Evolutionary conservation across 2,888 invertebrate species (phyloP), one percentile per base, ranked within the genome.

Genomic region (Macropis europaea): DNA sequence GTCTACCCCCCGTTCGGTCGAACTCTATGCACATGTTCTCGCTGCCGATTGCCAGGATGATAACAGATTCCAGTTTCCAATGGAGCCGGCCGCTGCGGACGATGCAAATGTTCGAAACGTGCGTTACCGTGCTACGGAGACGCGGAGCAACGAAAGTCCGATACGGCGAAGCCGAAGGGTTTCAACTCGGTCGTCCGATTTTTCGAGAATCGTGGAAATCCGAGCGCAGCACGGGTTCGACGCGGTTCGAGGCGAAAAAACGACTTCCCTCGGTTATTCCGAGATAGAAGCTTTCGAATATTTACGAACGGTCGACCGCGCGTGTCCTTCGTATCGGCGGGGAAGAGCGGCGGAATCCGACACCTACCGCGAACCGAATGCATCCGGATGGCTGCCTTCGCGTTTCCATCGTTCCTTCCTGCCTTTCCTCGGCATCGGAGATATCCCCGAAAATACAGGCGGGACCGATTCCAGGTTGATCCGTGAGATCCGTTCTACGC

Each of bases 231-330:
- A n/a, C n/a, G 15, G 22, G 36, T 40, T 26, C 6, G 24, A 38
- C 43, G 7, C 11, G 22, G 0, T 2, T 11, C 36, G 36, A 28
- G n/a, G 43, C 24, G 54, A 63, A 34, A 34, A n/a, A 40, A 19
- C 28, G 19, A 3, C 32, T 24, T 43, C 54, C 45, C 38, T 9
- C 5, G 48, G 45, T 28, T 70, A 61, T 43, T 53, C 32, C 43
- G 40, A 48, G 17, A 22, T 26, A 32, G 28, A 56, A 45, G 28
- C 36, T 48, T 61, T 70, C 50, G 50, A 71, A 71, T 71, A 70
- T 62, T 71, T 56, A 70, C 71, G 62, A 71, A 57, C 38, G 60
- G 28, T 19, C 17, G 61, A 17, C 36, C 4, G 15, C 24, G 34
- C 15, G 34, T 53, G 47, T 52, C 40, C 26, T 15, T 5, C 13